These are phyloP conservation scores for Formica aserva DNA, from an alignment of 2,888 invertebrate species.

Conservation along the genomic window DNA sequence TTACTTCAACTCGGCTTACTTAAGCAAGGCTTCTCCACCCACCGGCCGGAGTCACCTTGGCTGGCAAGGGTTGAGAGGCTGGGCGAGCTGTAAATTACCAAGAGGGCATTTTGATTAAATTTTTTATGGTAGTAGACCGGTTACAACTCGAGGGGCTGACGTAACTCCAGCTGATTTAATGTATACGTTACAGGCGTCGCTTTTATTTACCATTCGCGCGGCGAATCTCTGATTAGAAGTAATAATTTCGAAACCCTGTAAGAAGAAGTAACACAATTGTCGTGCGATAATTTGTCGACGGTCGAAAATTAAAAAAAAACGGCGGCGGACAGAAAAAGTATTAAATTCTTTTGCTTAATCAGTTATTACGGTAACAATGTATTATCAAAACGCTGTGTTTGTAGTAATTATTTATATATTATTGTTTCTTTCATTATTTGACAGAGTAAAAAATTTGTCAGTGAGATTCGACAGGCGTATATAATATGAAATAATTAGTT, in stretches of 20 bases:
- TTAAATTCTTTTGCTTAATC: background rate
- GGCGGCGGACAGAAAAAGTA: background rate
- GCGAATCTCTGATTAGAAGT: conserved; percentile 73
- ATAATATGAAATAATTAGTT: background rate
- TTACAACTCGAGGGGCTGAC: conserved; percentile 67
- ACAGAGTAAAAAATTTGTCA: background rate
- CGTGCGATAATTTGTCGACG: conserved; percentile 16
- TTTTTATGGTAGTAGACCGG: conserved; percentile 83
- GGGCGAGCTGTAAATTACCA: conserved; percentile 84
- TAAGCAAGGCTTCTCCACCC: conserved; percentile 57
- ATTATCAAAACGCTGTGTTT: background rate
- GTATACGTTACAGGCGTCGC: conserved; percentile 57
- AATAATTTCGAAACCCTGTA: conserved; percentile 59
- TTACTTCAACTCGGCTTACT: conserved; percentile 52
- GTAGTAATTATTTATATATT: background rate
- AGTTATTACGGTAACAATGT: background rate
- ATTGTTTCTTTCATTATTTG: background rate
- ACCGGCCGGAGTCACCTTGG: conserved; percentile 43
- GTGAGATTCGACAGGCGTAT: background rate
- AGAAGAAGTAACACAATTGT: conserved; percentile 12
- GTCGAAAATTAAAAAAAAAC: conserved; percentile 24
- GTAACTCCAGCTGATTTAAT: conserved; percentile 80
- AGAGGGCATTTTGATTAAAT: conserved; percentile 86
- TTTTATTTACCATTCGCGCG: conserved; percentile 73
- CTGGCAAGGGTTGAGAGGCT: conserved; percentile 80